These are phyloP conservation scores for Zoanthus gigantus DNA, from an alignment of 92 coral and sea anemone species.

Conservation along the genomic window DNA sequence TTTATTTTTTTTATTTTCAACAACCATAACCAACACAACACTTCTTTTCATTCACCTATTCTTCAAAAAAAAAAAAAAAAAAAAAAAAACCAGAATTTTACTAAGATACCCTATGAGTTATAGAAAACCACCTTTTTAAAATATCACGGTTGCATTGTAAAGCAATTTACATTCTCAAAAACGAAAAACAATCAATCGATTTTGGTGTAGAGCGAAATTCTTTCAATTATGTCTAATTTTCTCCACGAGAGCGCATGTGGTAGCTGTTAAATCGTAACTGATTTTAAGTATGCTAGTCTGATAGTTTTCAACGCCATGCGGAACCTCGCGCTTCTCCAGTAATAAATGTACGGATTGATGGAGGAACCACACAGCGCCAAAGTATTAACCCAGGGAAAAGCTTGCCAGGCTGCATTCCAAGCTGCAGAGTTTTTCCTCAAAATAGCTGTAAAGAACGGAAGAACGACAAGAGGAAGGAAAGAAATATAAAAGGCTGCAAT, in stretches of 20 bases:
- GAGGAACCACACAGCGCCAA: slow-evolving; percentile 78
- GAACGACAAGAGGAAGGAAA: slow-evolving; percentile 68
- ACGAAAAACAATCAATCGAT: too few relatives aligned
- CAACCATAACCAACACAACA: too few relatives aligned
- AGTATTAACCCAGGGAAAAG: slow-evolving; percentile 85
- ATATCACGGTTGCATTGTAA: too few relatives aligned
- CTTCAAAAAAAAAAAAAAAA: too few relatives aligned
- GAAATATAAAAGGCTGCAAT: slow-evolving; percentile 82
- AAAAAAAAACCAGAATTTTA: too few relatives aligned
- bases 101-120: too few relatives aligned
- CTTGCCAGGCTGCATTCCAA: slow-evolving; percentile 52
- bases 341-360: slow-evolving; percentile 80
- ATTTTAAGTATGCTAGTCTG: neutral
- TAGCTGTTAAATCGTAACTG: neutral
- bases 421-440: slow-evolving; percentile 41
- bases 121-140: too few relatives aligned
- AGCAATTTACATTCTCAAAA: too few relatives aligned
- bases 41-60: too few relatives aligned
- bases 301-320: slow-evolving; percentile 63
- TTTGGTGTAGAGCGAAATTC: neutral
- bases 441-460: slow-evolving; percentile 66
- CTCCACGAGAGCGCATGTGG: neutral
- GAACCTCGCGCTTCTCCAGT: slow-evolving; percentile 83
- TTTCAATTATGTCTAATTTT: neutral
- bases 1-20: too few relatives aligned